Evolutionary conservation across 1,140 invertebrate genomes (phyloP).

Genomic region (Neodiprion virginianus): DNA sequence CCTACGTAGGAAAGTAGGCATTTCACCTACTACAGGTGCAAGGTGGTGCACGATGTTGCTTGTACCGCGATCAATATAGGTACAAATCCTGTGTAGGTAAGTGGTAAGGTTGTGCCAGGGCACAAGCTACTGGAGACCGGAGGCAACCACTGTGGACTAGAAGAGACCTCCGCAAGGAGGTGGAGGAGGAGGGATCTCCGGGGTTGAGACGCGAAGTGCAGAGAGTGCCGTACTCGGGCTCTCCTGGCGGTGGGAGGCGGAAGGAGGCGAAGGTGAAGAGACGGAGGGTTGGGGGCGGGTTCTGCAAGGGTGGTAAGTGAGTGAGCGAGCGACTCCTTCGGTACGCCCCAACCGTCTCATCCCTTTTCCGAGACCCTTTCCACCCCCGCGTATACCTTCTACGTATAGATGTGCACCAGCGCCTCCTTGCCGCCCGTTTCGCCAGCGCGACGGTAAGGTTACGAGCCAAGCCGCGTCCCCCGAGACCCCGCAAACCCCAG

Average conservation of each 20-base stretch:
- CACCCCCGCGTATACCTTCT: constrained; percentile 22
- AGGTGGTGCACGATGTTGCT: constrained; percentile 18
- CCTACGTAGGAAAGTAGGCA: constrained; percentile 8
- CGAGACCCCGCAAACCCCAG: constrained; percentile 54
- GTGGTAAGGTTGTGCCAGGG: constrained; percentile 12
- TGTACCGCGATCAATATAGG: constrained; percentile 54
- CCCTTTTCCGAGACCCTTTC: constrained; percentile 26
- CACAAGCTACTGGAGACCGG: too few species aligned
- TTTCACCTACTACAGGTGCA: not conserved
- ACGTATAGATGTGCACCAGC: constrained; percentile 32
- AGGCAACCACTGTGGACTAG: too few species aligned
- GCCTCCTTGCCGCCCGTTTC: constrained; percentile 32
- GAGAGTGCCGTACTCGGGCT: constrained; percentile 6
- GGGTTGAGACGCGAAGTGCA: not conserved
- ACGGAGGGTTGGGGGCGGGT: not conserved
- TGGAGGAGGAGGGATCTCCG: too few species aligned
- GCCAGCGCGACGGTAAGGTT: constrained; percentile 43
- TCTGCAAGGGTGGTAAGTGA: constrained; percentile 57
- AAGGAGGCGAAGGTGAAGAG: not conserved
- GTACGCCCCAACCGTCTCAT: constrained; percentile 44
- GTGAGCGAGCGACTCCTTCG: constrained; percentile 59
- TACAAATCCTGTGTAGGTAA: constrained; percentile 41
- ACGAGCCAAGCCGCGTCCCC: constrained; percentile 49
- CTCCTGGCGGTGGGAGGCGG: constrained; percentile 19
- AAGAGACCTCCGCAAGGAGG: too few species aligned